phyloP scores from a whole-genome alignment of 2,888 invertebrate genomes.

The Lasius platythorax region DNA sequence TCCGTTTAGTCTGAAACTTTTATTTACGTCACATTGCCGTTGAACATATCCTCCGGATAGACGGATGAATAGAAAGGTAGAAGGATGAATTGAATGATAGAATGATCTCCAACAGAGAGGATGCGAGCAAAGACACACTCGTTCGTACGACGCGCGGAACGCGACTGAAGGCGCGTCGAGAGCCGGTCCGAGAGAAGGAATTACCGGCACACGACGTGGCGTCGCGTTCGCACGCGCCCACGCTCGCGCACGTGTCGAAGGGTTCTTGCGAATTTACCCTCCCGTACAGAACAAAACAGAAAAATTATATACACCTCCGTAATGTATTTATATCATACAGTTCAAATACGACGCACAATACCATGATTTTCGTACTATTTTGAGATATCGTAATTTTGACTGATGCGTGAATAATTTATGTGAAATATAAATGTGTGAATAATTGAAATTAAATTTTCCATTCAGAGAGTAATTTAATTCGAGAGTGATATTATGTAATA shows the following conservation, averaged over 20 bases:
- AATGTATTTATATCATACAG: not conserved
- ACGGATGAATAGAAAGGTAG: not conserved
- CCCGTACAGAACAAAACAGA: not conserved
- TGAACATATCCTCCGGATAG: not conserved
- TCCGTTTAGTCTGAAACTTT: not conserved
- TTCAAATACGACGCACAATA: too few relatives aligned
- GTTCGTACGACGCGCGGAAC: constrained; percentile 81
- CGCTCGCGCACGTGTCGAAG: constrained; percentile 61
- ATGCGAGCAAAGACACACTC: constrained; percentile 70
- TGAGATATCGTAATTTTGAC: not conserved
- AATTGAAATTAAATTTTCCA: not conserved
- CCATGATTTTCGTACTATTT: not conserved
- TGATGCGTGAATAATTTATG: not conserved
- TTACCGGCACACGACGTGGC: constrained; percentile 49
- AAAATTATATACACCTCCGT: not conserved
- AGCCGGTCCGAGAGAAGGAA: constrained; percentile 49
- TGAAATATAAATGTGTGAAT: not conserved
- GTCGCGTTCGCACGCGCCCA: constrained; percentile 55
- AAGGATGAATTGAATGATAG: not conserved
- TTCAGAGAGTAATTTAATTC: not conserved
- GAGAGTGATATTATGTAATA: not conserved
- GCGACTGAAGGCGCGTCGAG: constrained; percentile 78
- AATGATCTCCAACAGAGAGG: constrained; percentile 13
- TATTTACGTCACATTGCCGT: constrained; percentile 3
- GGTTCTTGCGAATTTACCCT: constrained; percentile 13